Evolutionary conservation across 2,113 vertebrate genomes (phyloP).

Genomic region (Gadus chalcogrammus): DNA sequence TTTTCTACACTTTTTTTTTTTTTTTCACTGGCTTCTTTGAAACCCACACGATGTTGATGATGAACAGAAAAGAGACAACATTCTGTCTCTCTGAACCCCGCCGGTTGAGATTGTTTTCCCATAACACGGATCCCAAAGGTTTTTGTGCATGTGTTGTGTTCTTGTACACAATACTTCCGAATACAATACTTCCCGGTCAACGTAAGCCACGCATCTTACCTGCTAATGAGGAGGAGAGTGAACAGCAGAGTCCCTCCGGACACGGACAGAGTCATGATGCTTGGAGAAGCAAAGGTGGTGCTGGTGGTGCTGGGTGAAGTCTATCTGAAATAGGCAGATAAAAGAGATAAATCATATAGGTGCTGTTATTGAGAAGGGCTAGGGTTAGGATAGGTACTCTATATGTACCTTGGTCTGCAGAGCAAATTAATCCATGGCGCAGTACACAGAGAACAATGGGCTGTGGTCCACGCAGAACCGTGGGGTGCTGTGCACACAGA

Average conservation of each 20-base stretch:
- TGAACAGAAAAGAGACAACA: too few species aligned
- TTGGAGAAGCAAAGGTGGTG: slow-evolving; percentile 10
- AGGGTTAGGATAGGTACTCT: too few species aligned
- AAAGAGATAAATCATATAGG: slow-evolving; percentile 22
- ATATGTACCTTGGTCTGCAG: too few species aligned
- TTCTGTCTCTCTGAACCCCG: too few species aligned
- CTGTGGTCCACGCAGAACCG: too few species aligned
- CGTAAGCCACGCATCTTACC: slow-evolving; percentile 56
- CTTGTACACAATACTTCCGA: neutral
- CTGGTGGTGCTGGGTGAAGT: slow-evolving; percentile 38
- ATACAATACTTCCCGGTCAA: neutral
- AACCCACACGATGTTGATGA: too few species aligned
- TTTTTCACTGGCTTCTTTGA: too few species aligned
- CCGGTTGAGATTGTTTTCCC: slow-evolving; percentile 2
- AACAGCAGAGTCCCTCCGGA: slow-evolving; percentile 56
- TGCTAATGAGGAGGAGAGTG: slow-evolving; percentile 66
- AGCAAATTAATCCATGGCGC: too few species aligned
- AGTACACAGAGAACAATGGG: too few species aligned
- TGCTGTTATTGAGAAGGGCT: neutral
- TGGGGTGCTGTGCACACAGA: too few species aligned
- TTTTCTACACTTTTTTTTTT: too few species aligned
- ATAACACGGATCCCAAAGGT: slow-evolving; percentile 19
- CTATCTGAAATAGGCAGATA: slow-evolving; percentile 60
- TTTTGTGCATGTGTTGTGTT: neutral
- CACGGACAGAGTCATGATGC: slow-evolving; percentile 56